Evolutionary conservation across 2,888 invertebrate species (phyloP), one percentile per base, ranked within the genome.

Genomic region (Agonopterix alstromeriana): DNA sequence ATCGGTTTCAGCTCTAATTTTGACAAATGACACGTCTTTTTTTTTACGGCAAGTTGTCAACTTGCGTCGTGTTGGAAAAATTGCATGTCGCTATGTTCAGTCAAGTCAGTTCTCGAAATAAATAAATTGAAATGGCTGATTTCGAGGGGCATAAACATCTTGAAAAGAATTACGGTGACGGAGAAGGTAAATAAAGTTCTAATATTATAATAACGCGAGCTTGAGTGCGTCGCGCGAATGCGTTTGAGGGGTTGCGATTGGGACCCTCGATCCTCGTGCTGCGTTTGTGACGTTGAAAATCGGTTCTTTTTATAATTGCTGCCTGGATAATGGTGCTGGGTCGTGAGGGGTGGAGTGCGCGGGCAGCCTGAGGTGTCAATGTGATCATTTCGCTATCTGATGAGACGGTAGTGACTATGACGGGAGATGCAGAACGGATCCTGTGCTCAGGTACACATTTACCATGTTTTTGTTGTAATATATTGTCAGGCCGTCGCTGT

Each of bases 261-360:
- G 64, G 68, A 49, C 10, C 38, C 57, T 68, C 64, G 67, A 63
- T 68, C 85, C 84, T 85, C 87, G 84, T 85, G 86, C 81, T 80
- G 69, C 79, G 66, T 76, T 78, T 79, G 82, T 86, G 87, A 87
- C 87, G 87, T 87, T 87, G 87, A 85, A 86, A 78, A 77, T 81
- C 81, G 83, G 83, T 83, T 86, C 85, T 87, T 87, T 86, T 87
- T 86, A 83, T 85, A 86, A 79, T 85, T 85, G 82, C 84, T 87
- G 86, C 82, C 77, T 85, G 85, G 83, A 85, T 81, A 76, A 69
- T 79, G 80, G 77, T 82, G 85, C 78, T 77, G 78, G 71, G 67
- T 67, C 65, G 73, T 73, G 74, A 80, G 77, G 73, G 73, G 62
- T 67, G 64, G 62, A 80, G 75, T 70, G 76, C 59, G 69, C 67